Percentiles rank a stretch among this genome's conserved stretches.
phyloP scores from a whole-genome alignment of 2,797 vertebrate genomes.

The Agapornis canus region DNA sequence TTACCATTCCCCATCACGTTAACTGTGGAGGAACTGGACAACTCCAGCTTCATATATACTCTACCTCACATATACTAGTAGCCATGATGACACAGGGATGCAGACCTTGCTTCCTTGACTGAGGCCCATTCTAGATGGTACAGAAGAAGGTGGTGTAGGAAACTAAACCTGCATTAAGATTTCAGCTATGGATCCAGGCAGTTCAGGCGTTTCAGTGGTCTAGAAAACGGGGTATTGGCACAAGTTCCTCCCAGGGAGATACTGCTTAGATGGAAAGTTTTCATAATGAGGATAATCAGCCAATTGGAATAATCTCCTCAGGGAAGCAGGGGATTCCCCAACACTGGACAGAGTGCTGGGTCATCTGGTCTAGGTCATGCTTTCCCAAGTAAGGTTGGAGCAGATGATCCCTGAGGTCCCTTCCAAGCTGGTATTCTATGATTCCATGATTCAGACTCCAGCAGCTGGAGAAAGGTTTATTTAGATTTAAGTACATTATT shows the following conservation, averaged over 20 bases:
- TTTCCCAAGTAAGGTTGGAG: not conserved
- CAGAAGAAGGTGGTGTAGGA: not conserved
- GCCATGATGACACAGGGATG: rapidly evolving
- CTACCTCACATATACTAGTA: rapidly evolving
- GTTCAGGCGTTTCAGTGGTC: not conserved
- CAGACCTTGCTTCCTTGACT: not conserved
- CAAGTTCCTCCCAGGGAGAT: not conserved
- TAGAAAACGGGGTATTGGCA: not conserved
- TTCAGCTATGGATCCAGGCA: not conserved
- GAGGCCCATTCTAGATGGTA: not conserved
- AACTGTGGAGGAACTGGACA: not conserved
- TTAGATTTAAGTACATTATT: not conserved
- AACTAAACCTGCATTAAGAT: not conserved
- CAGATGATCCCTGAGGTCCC: not conserved
- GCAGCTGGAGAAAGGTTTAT: not conserved
- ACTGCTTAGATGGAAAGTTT: not conserved
- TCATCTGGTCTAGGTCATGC: not conserved
- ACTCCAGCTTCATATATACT: not conserved
- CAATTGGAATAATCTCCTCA: not conserved
- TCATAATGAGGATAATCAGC: not conserved
- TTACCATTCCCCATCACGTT: not conserved
- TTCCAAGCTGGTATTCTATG: not conserved
- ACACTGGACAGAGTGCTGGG: not conserved
- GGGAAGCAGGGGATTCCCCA: not conserved
- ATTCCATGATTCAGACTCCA: not conserved